Evolutionary conservation across 2,113 vertebrate species (phyloP).

Genomic region (Ictalurus furcatus): DNA sequence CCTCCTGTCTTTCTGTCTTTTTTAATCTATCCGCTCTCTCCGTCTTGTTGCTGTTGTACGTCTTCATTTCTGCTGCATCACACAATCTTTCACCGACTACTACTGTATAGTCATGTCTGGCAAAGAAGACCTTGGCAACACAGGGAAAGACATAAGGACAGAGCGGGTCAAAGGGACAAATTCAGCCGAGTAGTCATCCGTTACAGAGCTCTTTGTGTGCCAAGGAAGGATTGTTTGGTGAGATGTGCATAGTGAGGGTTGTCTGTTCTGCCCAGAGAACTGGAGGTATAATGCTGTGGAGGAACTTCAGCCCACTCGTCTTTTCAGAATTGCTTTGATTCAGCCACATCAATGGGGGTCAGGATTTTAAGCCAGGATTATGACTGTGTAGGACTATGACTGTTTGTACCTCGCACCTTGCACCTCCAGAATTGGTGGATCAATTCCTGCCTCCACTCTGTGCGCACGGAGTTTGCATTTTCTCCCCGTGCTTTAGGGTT

Average conservation of each 20-base stretch:
- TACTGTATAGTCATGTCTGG: background rate
- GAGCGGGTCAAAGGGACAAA: constrained; percentile 2
- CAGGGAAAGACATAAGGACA: background rate
- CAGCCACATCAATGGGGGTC: background rate
- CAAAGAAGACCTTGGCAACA: background rate
- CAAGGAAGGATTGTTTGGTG: background rate
- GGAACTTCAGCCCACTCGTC: background rate
- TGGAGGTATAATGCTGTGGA: background rate
- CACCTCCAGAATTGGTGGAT: too few relatives aligned
- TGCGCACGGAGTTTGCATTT: too few relatives aligned
- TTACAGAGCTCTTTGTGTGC: background rate
- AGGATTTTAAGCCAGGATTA: background rate
- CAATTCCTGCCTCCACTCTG: too few relatives aligned
- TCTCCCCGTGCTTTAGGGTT: too few relatives aligned
- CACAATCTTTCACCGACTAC: background rate
- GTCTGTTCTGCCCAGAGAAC: background rate
- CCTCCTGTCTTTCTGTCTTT: constrained; percentile 50
- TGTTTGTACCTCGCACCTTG: too few relatives aligned
- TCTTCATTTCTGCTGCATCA: background rate
- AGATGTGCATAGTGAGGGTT: background rate
- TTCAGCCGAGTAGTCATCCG: background rate
- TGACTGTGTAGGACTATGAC: too few relatives aligned
- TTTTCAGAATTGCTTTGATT: background rate
- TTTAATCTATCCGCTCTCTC: constrained; percentile 4
- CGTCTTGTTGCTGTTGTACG: background rate